These are phyloP conservation scores for Xenops minutus DNA, from an alignment of 2,797 vertebrate species.

Conservation along the genomic window DNA sequence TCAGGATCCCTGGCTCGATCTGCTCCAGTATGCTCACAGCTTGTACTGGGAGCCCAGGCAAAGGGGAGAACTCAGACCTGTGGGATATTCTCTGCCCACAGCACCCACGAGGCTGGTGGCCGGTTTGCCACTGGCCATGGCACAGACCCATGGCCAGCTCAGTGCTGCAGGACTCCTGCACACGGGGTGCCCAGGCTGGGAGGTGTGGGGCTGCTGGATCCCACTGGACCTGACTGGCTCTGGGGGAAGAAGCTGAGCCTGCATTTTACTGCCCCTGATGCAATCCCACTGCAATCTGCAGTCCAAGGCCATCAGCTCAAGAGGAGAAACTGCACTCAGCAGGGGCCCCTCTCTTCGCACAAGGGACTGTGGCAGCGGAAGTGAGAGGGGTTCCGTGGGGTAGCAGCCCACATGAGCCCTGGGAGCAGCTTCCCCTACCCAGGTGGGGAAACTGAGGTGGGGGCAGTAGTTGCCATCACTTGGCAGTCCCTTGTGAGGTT, in stretches of 20 bases:
- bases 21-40: background rate
- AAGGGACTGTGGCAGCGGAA: rapidly evolving
- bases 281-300: background rate
- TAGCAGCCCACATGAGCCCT: background rate
- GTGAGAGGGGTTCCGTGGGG: background rate
- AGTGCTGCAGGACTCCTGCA: background rate
- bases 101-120: background rate
- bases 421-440: background rate
- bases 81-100: background rate
- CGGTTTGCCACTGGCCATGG: rapidly evolving
- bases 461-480: background rate
- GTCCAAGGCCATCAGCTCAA: background rate
- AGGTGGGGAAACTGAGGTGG: too few species aligned
- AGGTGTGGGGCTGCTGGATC: background rate
- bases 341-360: background rate
- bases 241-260: background rate
- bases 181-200: rapidly evolving
- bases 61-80: background rate
- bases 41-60: background rate
- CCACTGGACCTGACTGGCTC: rapidly evolving
- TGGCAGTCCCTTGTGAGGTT: background rate
- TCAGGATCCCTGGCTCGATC: rapidly evolving
- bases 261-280: slow-evolving; percentile 24
- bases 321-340: background rate
- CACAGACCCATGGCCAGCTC: rapidly evolving